Conservation (phyloP, 2,113 vertebrate genomes). For the Poecilia latipinna region DNA sequence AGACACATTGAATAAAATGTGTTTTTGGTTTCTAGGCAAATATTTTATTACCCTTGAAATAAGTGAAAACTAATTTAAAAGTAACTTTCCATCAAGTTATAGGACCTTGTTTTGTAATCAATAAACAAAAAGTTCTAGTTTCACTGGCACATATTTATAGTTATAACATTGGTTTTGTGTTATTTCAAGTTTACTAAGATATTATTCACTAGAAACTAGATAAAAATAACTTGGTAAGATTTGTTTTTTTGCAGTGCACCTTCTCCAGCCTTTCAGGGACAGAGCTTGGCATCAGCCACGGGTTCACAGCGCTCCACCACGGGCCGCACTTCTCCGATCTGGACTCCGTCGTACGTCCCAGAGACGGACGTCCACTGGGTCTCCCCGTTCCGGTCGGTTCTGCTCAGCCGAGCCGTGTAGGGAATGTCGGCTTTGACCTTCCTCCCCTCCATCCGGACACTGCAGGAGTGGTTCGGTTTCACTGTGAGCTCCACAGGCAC, state of each 20-base stretch:
- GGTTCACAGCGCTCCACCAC: slow-evolving; percentile 78
- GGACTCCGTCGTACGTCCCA: slow-evolving; percentile 72
- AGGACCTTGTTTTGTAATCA: too few relatives aligned
- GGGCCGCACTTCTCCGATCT: slow-evolving; percentile 77
- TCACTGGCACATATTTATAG: too few relatives aligned
- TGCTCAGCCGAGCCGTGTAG: slow-evolving; percentile 75
- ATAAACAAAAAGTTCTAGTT: too few relatives aligned
- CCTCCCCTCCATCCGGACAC: slow-evolving; percentile 76
- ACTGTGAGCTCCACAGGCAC: slow-evolving; percentile 73
- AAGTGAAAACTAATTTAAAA: too few relatives aligned
- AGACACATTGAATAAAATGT: too few relatives aligned
- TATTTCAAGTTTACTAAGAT: too few relatives aligned
- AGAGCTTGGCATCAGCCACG: slow-evolving; percentile 70
- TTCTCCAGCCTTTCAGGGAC: slow-evolving; percentile 44
- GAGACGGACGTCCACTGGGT: slow-evolving; percentile 76
- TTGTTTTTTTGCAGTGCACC: not conserved
- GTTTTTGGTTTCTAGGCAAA: too few relatives aligned
- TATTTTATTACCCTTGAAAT: too few relatives aligned
- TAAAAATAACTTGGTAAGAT: too few relatives aligned
- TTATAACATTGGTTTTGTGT: too few relatives aligned
- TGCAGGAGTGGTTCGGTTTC: slow-evolving; percentile 76
- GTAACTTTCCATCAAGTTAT: too few relatives aligned
- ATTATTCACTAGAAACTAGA: too few relatives aligned
- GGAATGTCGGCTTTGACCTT: slow-evolving; percentile 78
- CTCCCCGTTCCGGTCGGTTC: slow-evolving; percentile 75